Evolutionary conservation across 2,888 invertebrate genomes (phyloP), one percentile per base, ranked within the genome.

Genomic region (Onchidella celtica): DNA sequence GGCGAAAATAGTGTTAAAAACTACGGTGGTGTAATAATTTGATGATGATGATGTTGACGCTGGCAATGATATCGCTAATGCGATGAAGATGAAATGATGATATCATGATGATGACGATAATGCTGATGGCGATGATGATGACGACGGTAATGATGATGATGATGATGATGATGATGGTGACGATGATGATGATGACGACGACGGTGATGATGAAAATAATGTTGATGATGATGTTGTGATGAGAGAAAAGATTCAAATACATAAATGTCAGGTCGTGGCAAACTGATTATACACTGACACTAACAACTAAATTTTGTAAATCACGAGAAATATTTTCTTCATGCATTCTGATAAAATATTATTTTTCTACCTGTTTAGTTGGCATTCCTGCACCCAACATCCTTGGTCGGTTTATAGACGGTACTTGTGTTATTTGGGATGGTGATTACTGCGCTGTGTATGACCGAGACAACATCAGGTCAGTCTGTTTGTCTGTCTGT

Each of bases 401-500:
- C 17, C 68, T 77, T 68, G 77, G 77, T 11, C 29, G 65, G 32
- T 9, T 65, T 9, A 77, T 77, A 11, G 77, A 77, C 29, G 36
- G n/a, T 1, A 77, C 65, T n/a, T 77, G 77, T 24, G n/a, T 66
- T 32, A 65, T 77, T 9, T 77, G 77, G 77, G 63, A 65, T 11
- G 40, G 38, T 24, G 32, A 57, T 21, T 27, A 47, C 32, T 77
- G 77, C 24, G 24, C 77, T 29, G 57, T 77, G 11, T 77, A 77
- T 40, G 68, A 77, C 57, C 34, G 77, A 17, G 68, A 77, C 34
- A 77, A 55, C 2, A 68, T 66, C 57, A 66, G 77, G 77, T 68
- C 1, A 76, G 66, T 59, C 59, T 59, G 3, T 59, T 21, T 59
- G 59, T 59, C 59, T 59, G 3, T 59, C 59, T 59, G n/a, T 59